phyloP scores from a whole-genome alignment of 2,113 vertebrate species.

The Engystomops pustulosus region DNA sequence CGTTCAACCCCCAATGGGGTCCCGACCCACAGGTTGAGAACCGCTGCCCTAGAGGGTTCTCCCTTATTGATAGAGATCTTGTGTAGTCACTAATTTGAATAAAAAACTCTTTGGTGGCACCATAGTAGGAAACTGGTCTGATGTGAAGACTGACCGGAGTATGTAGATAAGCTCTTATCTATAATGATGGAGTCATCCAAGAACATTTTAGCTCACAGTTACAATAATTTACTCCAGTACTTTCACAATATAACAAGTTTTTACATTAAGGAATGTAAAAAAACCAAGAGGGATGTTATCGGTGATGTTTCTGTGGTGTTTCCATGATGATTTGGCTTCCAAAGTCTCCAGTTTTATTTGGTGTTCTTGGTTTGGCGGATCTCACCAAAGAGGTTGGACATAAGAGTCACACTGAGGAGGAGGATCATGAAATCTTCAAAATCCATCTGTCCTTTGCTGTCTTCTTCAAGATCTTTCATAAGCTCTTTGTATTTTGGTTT shows the following conservation, averaged over 20 bases:
- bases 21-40: too few relatives aligned
- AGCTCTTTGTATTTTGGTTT: constrained; percentile 76
- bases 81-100: too few relatives aligned
- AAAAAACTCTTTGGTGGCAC: too few relatives aligned
- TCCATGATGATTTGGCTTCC: background rate
- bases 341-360: constrained; percentile 62
- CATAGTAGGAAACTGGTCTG: too few relatives aligned
- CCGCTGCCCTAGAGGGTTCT: too few relatives aligned
- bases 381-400: constrained; percentile 76
- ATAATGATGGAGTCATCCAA: background rate
- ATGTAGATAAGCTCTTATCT: background rate
- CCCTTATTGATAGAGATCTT: too few relatives aligned
- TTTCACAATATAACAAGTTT: background rate
- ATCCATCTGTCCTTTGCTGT: constrained; percentile 70
- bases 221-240: background rate
- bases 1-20: too few relatives aligned
- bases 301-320: background rate
- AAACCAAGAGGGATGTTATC: background rate
- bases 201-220: background rate
- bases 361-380: constrained; percentile 66
- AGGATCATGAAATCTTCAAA: constrained; percentile 81
- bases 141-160: too few relatives aligned
- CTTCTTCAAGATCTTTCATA: constrained; percentile 73
- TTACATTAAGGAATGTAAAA: background rate
- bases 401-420: constrained; percentile 72